These are phyloP conservation scores for Apus apus DNA, from an alignment of 2,113 vertebrate genomes.

Conservation along the genomic window DNA sequence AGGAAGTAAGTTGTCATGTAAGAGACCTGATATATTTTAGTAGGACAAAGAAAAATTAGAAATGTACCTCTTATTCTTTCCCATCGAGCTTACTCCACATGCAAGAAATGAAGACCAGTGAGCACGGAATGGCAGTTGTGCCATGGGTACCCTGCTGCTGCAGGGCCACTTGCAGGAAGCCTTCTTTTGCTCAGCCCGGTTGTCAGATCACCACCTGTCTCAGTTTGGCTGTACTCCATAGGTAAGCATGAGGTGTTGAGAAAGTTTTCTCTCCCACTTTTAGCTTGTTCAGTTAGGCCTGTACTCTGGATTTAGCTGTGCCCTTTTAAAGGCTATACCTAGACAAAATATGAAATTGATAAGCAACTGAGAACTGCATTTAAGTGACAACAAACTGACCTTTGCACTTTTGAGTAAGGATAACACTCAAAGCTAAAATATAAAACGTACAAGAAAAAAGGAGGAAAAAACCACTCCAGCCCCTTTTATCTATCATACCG, in stretches of 20 bases:
- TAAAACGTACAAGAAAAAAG: rapidly evolving
- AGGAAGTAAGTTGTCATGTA: background rate
- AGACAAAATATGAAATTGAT: background rate
- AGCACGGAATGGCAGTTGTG: rapidly evolving
- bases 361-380: background rate
- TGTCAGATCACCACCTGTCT: background rate
- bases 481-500: background rate
- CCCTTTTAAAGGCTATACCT: background rate
- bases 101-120: background rate
- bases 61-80: background rate
- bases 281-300: background rate
- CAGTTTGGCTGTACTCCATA: rapidly evolving
- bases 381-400: background rate
- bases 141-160: background rate
- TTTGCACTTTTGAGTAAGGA: background rate
- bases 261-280: background rate
- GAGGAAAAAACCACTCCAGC: rapidly evolving
- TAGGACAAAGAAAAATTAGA: background rate
- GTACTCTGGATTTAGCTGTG: background rate
- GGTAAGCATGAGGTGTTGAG: background rate
- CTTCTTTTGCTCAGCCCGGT: background rate
- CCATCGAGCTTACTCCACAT: background rate
- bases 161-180: background rate
- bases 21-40: background rate
- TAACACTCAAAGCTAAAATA: background rate